These are phyloP conservation scores for Anoncus sp. DNA, from an alignment of 2,888 invertebrate genomes.

Conservation along the genomic window DNA sequence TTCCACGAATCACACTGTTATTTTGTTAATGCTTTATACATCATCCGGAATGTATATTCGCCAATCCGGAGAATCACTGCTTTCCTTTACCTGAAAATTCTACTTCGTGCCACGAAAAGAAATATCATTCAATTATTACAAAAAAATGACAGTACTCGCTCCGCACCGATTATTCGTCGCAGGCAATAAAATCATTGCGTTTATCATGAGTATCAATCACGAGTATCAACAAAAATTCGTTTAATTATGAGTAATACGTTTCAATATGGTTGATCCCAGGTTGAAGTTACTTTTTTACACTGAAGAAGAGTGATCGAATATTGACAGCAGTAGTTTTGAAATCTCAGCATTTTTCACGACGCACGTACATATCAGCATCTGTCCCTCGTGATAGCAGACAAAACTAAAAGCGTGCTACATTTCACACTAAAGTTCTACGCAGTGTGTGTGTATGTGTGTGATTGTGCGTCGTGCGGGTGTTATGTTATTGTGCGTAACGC, in stretches of 20 bases:
- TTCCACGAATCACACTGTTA: neutral
- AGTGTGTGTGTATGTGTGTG: conserved; percentile 32
- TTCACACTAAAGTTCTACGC: conserved; percentile 38
- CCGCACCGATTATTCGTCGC: conserved; percentile 58
- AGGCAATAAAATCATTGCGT: conserved; percentile 40
- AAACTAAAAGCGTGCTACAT: conserved; percentile 39
- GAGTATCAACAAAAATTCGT: no score
- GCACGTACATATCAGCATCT: conserved; percentile 29
- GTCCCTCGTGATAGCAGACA: conserved; percentile 9
- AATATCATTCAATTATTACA: neutral
- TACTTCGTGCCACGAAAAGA: neutral
- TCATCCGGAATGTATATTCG: neutral
- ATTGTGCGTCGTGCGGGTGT: conserved; percentile 28
- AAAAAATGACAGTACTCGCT: conserved; percentile 42
- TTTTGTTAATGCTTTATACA: neutral
- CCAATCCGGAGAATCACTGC: neutral
- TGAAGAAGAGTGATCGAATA: conserved; percentile 2
- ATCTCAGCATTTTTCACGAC: conserved; percentile 1
- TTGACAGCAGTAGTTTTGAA: conserved; percentile 18
- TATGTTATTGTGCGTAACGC: conserved; percentile 49
- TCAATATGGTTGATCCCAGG: no score
- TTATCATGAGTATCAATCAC: neutral
- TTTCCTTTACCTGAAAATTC: conserved; percentile 2
- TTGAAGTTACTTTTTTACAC: no score
- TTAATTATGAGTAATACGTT: no score